Evolutionary conservation across 2,113 vertebrate genomes (phyloP).

Genomic region (Lophochroa leadbeateri): DNA sequence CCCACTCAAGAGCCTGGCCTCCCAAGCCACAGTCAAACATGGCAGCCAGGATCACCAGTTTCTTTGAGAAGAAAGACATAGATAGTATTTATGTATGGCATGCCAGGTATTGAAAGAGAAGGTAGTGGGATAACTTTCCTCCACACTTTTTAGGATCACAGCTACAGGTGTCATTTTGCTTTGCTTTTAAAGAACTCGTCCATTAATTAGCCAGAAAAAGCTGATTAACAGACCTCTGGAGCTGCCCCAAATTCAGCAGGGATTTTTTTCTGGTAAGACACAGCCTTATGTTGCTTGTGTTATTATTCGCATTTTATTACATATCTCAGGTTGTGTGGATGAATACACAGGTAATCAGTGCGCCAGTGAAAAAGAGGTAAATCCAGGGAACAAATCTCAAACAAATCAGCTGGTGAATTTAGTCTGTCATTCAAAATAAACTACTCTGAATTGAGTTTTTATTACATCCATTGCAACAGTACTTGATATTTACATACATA

Average conservation of each 20-base stretch:
- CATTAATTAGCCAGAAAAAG: neutral
- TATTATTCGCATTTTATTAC: neutral
- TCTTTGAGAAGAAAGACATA: neutral
- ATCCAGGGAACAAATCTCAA: neutral
- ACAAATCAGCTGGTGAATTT: neutral
- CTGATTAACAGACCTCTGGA: neutral
- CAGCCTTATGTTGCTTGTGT: neutral
- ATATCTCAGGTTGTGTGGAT: neutral
- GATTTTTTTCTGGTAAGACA: neutral
- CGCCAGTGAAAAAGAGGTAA: neutral
- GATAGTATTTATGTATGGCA: neutral
- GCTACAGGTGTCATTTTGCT: neutral
- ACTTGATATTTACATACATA: neutral
- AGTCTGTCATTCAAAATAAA: neutral
- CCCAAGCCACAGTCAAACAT: neutral
- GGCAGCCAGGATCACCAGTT: neutral
- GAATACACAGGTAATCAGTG: neutral
- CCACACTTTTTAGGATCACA: neutral
- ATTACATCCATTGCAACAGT: neutral
- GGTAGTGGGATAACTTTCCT: neutral
- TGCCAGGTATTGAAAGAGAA: neutral
- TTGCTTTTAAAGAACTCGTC: neutral
- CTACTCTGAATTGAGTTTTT: neutral
- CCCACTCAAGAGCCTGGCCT: accelerated
- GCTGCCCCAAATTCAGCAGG: neutral